Evolutionary conservation across 1,140 invertebrate genomes (phyloP), one percentile per base, ranked within the genome.

Genomic region (Bathynomus jamesi): DNA sequence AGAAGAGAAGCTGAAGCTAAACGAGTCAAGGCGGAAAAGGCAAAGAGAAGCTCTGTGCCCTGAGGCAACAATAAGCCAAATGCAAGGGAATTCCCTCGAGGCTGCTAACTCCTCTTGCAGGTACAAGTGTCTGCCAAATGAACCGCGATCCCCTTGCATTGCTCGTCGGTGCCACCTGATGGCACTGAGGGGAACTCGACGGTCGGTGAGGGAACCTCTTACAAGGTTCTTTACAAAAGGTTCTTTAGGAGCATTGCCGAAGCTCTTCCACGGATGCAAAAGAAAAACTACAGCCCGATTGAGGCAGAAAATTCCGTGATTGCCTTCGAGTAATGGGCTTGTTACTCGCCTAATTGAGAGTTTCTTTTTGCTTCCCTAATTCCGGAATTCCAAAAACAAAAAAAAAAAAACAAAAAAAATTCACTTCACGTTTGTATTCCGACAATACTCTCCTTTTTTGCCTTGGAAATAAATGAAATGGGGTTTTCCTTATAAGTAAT

Each of bases 141-240:
- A 63, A 63, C 61, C 61, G 61, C 21, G 27, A 63, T 25, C 61
- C 61, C 61, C 21, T 28, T 63, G 61, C 61, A 25, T 63, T 28
- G 61, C 63, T 65, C 27, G 27, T 30, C 4, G 5, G 27, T 28
- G 27, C n/a, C 29, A 24, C 40, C 68, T 74, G 70, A 74, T 74
- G 65, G 40, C 62, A 53, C 65, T 65, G 68, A 74, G 61, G 69
- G 68, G 46, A 29, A 61, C 63, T 30, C 70, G 72, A 74, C 25
- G 67, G 72, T 67, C 67, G 70, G 67, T 27, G 65, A 5, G 2
- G 40, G 40, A 53, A 53, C 40, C 40, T 53, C 40, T 53, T 53
- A 53, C 40, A 53, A 2, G 40, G 40, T 53, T 53, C 40, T n/a
- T n/a, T n/a, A n/a, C n/a, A n/a, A n/a, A n/a, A n/a, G n/a, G n/a